Evolutionary conservation across 2,797 vertebrate genomes (phyloP), one percentile per base, ranked within the genome.

Genomic region (Pantherophis alleghaniensis): DNA sequence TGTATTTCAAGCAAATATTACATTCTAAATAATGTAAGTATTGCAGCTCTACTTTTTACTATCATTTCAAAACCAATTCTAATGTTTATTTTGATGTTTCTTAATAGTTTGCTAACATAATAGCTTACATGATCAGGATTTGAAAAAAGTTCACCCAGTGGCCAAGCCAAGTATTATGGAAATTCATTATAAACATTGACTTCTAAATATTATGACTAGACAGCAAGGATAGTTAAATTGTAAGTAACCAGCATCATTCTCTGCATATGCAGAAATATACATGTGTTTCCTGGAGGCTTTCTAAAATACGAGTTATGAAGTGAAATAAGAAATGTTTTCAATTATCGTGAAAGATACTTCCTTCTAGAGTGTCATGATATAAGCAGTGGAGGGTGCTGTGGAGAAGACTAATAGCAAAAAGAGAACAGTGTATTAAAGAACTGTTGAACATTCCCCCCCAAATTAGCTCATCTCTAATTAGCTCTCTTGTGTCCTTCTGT

Each of bases 181-280:
- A 90, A 93, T 87, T 87, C 53, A 90, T 56, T 87, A 93, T 93
- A 93, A 90, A 69, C 79, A 87, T n/a, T 57, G 86, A 66, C 57
- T 87, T 87, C 60, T 57, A 93, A 93, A 93, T 93, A 93, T 93
- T 93, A 90, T 90, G 83, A 59, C 92, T 90, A 87, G 89, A 87
- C 26, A 63, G 83, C 20, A 87, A 57, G 83, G 24, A 86, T 7
- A 87, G 79, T 90, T 90, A 90, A 69, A 90, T 87, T 90, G 79
- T 69, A 90, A 51, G 37, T 90, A 90, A 93, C 87, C 92, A 87
- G 60, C 60, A 90, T 79, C 7, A 20, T 90, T 89, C 89, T 47
- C 86, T 63, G 28, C 59, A 59, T 47, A 53, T 69, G 37, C 32
- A 26, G 92, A 90, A 90, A 90, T 69, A 59, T 51, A 22, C 83